phyloP scores from a whole-genome alignment of 37 sponge, comb jelly and placozoan species.

The Halichondria panicea region DNA sequence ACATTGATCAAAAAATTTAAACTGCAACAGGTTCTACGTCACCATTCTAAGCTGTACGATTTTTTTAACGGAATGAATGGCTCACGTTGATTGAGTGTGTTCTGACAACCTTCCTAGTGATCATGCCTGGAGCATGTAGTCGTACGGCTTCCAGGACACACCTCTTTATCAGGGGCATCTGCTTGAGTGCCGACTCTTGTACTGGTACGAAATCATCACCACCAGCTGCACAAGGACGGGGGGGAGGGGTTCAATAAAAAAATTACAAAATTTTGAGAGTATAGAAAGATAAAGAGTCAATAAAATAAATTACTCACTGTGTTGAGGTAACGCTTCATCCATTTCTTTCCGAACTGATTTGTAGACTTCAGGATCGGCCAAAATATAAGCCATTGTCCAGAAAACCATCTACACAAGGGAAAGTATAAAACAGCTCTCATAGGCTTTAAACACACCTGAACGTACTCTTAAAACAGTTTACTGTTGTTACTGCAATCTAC shows the following conservation, averaged over 20 bases:
- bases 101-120: constrained; percentile 56
- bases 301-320: too few species aligned
- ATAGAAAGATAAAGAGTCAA: neutral
- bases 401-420: constrained; percentile 44
- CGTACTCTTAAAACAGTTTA: neutral
- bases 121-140: constrained; percentile 70
- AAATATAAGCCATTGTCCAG: constrained; percentile 57
- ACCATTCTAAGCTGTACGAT: too few species aligned
- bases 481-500: neutral
- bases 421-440: neutral
- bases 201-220: neutral
- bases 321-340: too few species aligned
- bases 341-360: constrained; percentile 23
- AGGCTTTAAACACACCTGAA: neutral
- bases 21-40: too few species aligned
- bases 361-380: constrained; percentile 21
- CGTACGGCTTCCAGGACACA: constrained; percentile 76
- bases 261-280: neutral
- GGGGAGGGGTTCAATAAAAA: too few species aligned
- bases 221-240: too few species aligned
- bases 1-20: too few species aligned
- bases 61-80: too few species aligned
- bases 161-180: constrained; percentile 27
- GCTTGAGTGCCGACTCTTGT: neutral
- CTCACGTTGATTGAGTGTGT: constrained; percentile 52